Evolutionary conservation across 2,888 invertebrate species (phyloP), one percentile per base, ranked within the genome.

Genomic region (Phyto melanocephala): DNA sequence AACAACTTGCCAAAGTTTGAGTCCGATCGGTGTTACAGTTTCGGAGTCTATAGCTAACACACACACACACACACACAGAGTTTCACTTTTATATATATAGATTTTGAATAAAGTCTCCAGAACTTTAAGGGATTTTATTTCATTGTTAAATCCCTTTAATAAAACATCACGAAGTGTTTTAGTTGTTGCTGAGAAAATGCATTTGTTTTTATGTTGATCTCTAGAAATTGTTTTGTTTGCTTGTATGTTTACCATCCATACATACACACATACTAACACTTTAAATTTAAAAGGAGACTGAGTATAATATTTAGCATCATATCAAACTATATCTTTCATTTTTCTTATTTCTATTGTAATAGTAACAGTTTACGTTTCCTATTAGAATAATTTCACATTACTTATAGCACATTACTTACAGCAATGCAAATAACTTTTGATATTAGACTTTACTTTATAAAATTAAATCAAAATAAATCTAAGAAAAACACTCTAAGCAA

Each of bases 151-250:
- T 35, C 45, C 13, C n/a, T 6, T 33, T 42, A 24, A 20, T 60
- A 50, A 40, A 20, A 35, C 45, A 37, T 8, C 28, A 65, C 67
- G 58, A 65, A 67, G 52, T 60, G 17, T 63, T 71, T 63, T 50
- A 47, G 63, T 37, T 28, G 35, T 78, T 71, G 65, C 50, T 72
- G 67, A 45, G 60, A 67, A 67, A 72, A 79, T 52, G 60, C 72
- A 79, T 79, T 79, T 62, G 62, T 56, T 74, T 80, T 80, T 80
- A 80, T 80, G 60, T 35, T 74, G 67, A 80, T 80, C 80, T 70
- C 80, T 24, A 70, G 28, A 56, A 74, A 80, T 74, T 52, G 37
- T 40, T 67, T 35, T 58, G 24, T 56, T 50, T 40, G 13, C 11
- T 35, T 40, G 5, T 45, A 17, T 56, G 35, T 24, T 33, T 7